Conservation (phyloP, 2,797 vertebrate species). For the Chelonia mydas region DNA sequence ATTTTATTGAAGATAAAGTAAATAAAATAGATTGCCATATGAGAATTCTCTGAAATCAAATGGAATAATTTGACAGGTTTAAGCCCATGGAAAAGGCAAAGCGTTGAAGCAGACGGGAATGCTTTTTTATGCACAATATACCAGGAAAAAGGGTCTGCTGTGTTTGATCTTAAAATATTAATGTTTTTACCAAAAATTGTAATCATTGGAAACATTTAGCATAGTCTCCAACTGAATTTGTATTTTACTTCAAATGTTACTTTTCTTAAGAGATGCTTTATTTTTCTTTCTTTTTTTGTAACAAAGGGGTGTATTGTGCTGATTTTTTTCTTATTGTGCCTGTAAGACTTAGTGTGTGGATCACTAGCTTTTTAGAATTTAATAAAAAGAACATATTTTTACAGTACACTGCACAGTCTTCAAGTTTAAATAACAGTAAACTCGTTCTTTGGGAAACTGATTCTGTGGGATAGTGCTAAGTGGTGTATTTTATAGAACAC, state of each 20-base stretch:
- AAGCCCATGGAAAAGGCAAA: conserved; percentile 77
- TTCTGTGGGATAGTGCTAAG: background rate
- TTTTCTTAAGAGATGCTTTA: background rate
- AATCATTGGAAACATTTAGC: conserved; percentile 38
- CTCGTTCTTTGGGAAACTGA: conserved; percentile 7
- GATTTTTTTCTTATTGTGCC: conserved; percentile 30
- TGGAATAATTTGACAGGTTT: conserved; percentile 89
- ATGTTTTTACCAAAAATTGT: conserved; percentile 55
- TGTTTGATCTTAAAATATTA: conserved; percentile 43
- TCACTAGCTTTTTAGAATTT: conserved; percentile 49
- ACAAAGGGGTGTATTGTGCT: background rate
- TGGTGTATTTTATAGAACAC: background rate
- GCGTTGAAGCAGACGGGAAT: conserved; percentile 75
- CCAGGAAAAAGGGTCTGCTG: conserved; percentile 42
- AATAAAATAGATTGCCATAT: conserved; percentile 95
- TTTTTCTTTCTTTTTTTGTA: background rate
- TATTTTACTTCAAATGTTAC: conserved; percentile 26
- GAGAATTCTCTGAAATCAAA: conserved; percentile 92
- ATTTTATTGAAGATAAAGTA: conserved; percentile 99
- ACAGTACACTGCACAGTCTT: conserved; percentile 20
- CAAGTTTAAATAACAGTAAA: background rate
- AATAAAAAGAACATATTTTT: conserved; percentile 45
- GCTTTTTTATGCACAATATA: conserved; percentile 68
- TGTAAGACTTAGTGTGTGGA: conserved; percentile 17
- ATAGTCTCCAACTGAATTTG: background rate